These are phyloP conservation scores for Achatina immaculata DNA, from an alignment of 1,140 invertebrate species.

Conservation along the genomic window DNA sequence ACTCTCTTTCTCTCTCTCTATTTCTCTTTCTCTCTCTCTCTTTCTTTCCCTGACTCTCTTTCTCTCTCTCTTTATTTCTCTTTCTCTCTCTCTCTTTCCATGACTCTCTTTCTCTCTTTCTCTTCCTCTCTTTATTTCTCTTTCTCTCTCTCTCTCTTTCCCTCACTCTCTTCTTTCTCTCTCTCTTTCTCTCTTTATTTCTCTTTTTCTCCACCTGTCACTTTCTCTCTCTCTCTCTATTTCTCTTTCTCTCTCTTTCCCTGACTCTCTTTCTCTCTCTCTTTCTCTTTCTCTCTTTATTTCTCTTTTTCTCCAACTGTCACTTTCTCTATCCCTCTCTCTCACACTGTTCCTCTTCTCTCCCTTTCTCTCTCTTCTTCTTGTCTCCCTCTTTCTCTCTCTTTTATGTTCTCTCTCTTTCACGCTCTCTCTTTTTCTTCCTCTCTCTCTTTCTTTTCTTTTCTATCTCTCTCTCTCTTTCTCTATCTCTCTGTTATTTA, in stretches of 20 bases:
- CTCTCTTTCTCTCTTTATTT: conserved; percentile 16
- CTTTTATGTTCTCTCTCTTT: background rate
- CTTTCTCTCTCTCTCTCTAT: conserved; percentile 16
- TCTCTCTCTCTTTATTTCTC: conserved; percentile 12
- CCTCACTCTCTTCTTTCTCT: conserved; percentile 19
- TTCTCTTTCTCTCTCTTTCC: conserved; percentile 29
- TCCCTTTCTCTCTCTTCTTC: background rate
- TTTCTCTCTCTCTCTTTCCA: background rate
- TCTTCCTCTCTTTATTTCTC: background rate
- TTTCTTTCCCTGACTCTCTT: too few species aligned
- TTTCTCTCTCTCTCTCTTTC: background rate
- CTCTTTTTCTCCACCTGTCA: conserved; percentile 24
- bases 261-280: conserved; percentile 29
- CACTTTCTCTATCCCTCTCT: conserved; percentile 24
- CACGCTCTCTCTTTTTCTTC: background rate
- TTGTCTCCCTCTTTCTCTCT: background rate
- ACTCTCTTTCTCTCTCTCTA: conserved; percentile 31
- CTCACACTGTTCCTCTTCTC: background rate
- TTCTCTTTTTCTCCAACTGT: conserved; percentile 5
- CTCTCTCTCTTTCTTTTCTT: background rate
- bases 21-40: too few species aligned
- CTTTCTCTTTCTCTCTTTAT: conserved; percentile 8
- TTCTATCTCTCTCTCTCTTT: background rate
- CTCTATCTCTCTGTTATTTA: too few species aligned
- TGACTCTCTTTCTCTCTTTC: background rate